phyloP scores from a whole-genome alignment of 2,113 vertebrate genomes.

The Heliornis fulica region DNA sequence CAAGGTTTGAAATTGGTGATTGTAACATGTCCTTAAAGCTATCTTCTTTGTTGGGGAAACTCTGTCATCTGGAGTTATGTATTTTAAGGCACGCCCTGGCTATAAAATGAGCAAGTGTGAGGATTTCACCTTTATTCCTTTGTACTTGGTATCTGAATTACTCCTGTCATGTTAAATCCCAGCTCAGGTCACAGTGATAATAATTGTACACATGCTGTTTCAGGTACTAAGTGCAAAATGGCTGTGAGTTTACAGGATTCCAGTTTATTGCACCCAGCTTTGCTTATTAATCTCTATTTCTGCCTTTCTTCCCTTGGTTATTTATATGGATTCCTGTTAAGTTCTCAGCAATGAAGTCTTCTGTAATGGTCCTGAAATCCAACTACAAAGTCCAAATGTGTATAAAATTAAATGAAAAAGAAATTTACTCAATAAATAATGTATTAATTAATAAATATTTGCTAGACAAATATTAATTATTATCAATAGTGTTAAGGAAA shows the following conservation, averaged over 20 bases:
- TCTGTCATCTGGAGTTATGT: background rate
- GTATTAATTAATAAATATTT: no score
- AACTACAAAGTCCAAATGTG: background rate
- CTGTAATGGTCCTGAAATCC: conserved; percentile 23
- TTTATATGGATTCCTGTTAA: background rate
- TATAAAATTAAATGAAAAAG: conserved; percentile 43
- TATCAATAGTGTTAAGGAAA: no score
- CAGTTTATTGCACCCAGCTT: background rate
- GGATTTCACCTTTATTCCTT: background rate
- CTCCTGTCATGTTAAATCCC: background rate
- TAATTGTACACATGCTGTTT: background rate
- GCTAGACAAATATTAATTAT: no score
- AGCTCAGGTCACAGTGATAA: background rate
- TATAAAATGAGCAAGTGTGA: background rate
- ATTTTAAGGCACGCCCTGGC: background rate
- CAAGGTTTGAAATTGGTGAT: background rate
- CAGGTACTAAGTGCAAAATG: background rate
- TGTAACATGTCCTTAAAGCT: background rate
- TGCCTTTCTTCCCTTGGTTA: background rate
- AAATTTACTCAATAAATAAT: conserved; percentile 1
- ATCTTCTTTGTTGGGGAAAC: background rate
- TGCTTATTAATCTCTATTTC: background rate
- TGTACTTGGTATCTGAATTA: background rate
- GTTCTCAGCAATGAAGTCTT: conserved; percentile 29
- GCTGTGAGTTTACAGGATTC: background rate